Percentiles rank a stretch among this genome's conserved stretches.
These are phyloP conservation scores for Mactra quadrangularis DNA, from an alignment of 1,140 invertebrate genomes.

Conservation along the genomic window DNA sequence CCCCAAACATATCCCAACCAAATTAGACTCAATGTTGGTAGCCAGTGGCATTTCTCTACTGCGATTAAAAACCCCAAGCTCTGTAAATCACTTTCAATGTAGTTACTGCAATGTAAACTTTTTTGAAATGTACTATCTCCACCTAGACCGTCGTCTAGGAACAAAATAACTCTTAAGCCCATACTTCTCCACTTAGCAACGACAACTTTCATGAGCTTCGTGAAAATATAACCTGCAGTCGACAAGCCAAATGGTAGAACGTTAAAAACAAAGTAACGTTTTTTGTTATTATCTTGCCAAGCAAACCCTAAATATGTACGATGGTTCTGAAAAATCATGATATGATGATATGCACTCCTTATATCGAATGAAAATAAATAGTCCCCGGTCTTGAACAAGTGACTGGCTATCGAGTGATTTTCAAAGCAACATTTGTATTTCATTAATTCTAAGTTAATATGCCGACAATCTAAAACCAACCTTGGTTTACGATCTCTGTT, in stretches of 20 bases:
- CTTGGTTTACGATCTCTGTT: constrained; percentile 30
- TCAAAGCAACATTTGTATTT: constrained; percentile 45
- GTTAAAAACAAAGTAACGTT: constrained; percentile 59
- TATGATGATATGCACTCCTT: constrained; percentile 52
- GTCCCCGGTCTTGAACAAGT: constrained; percentile 17
- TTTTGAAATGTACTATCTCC: neutral
- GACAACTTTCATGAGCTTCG: constrained; percentile 48
- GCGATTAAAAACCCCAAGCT: constrained; percentile 52
- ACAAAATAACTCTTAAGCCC: constrained; percentile 47
- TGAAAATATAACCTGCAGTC: constrained; percentile 60
- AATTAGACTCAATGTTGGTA: constrained; percentile 6
- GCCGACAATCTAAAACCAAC: constrained; percentile 45
- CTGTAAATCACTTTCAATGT: neutral
- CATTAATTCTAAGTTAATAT: constrained; percentile 28
- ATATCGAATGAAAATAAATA: constrained; percentile 44
- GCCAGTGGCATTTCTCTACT: constrained; percentile 46
- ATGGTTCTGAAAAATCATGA: constrained; percentile 20
- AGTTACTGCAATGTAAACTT: neutral
- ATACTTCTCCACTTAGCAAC: constrained; percentile 38
- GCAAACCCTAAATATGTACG: constrained; percentile 51
- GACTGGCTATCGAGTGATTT: constrained; percentile 2
- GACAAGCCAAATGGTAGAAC: no score
- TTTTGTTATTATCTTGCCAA: constrained; percentile 33
- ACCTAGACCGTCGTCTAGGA: constrained; percentile 56
- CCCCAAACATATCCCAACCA: constrained; percentile 56